These are phyloP conservation scores for Bothrops jararaca DNA, from an alignment of 2,113 vertebrate species.

Conservation along the genomic window DNA sequence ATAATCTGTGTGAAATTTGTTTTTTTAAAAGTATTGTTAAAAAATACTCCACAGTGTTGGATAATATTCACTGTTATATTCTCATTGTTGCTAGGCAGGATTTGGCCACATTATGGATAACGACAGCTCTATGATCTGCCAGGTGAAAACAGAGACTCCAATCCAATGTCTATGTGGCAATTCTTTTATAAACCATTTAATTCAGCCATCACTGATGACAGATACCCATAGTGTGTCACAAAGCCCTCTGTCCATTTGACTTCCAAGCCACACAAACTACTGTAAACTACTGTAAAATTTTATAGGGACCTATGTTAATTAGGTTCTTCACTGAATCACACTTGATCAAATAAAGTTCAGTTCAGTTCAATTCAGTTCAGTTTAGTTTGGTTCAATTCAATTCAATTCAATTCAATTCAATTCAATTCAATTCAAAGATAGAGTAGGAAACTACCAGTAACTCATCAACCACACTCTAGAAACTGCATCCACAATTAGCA, in stretches of 20 bases:
- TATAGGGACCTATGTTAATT: neutral
- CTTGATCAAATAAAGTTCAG: neutral
- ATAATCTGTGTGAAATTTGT: neutral
- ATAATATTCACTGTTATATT: neutral
- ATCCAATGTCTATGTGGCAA: neutral
- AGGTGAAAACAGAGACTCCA: neutral
- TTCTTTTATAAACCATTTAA: neutral
- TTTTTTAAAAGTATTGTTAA: neutral
- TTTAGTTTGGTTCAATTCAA: neutral
- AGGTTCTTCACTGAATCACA: neutral
- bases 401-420: neutral
- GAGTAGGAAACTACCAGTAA: neutral
- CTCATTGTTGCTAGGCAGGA: neutral
- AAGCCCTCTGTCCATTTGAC: neutral
- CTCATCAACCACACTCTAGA: neutral
- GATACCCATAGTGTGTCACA: neutral
- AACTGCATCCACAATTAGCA: neutral
- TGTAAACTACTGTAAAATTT: neutral
- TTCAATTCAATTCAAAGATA: neutral
- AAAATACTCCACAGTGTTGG: neutral
- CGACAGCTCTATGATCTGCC: neutral
- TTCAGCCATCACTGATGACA: neutral
- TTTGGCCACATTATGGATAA: neutral
- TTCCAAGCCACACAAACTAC: neutral
- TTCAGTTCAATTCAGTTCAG: neutral